These are phyloP conservation scores for Podarcis raffonei DNA, from an alignment of 2,113 vertebrate species.

Conservation along the genomic window DNA sequence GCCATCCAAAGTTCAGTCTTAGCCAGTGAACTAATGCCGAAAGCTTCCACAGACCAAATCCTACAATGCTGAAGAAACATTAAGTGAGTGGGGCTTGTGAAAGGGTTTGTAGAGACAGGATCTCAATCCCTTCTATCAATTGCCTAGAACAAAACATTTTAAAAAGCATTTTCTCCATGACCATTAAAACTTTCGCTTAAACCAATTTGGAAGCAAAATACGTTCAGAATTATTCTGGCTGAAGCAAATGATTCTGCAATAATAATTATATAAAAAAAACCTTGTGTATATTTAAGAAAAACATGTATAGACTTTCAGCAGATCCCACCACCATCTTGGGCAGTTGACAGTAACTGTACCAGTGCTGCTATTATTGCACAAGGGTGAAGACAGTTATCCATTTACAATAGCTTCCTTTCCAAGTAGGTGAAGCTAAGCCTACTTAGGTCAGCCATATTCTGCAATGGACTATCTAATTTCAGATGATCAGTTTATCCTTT, in stretches of 20 bases:
- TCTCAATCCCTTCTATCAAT: neutral
- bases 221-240: neutral
- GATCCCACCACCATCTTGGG: neutral
- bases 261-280: neutral
- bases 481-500: slow-evolving; percentile 20
- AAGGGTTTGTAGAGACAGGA: neutral
- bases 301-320: neutral
- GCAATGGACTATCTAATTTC: slow-evolving; percentile 12
- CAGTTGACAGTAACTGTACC: neutral
- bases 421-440: neutral
- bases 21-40: neutral
- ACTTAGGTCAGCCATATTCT: slow-evolving; percentile 16
- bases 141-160: neutral
- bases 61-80: neutral
- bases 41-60: neutral
- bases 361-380: neutral
- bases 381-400: neutral
- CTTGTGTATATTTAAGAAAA: neutral
- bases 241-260: neutral
- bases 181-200: neutral
- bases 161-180: neutral
- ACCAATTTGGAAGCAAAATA: neutral
- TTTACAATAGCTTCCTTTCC: neutral
- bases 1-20: neutral
- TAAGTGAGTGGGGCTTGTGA: neutral